phyloP scores from a whole-genome alignment of 2,113 vertebrate species.

The Microtus montanus region DNA sequence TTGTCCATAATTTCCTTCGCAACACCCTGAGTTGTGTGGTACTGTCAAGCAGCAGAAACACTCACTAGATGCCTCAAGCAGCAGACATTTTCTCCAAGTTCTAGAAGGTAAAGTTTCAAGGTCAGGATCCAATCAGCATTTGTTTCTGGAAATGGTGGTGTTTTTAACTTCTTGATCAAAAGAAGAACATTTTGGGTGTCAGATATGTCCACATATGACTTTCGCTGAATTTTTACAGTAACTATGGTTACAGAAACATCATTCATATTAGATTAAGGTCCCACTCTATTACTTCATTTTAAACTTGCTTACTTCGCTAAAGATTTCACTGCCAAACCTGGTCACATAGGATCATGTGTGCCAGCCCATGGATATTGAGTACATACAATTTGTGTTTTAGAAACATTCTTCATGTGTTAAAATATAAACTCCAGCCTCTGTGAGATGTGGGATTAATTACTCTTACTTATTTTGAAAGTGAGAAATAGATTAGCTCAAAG shows the following conservation, averaged over 20 bases:
- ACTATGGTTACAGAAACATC: not conserved
- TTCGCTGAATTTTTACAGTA: not conserved
- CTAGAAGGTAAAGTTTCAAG: not conserved
- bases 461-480: not conserved
- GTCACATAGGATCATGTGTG: not conserved
- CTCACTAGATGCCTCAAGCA: not conserved
- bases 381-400: not conserved
- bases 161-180: not conserved
- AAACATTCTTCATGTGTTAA: not conserved
- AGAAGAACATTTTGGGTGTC: not conserved
- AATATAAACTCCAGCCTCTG: not conserved
- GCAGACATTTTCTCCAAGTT: not conserved
- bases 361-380: not conserved
- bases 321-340: not conserved
- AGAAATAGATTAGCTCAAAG: not conserved
- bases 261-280: not conserved
- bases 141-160: not conserved
- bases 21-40: not conserved
- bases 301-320: not conserved
- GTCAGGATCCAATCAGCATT: not conserved
- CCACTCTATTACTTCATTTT: not conserved
- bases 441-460: not conserved
- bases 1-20: not conserved
- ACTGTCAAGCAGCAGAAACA: not conserved
- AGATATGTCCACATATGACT: accelerated